These are phyloP conservation scores for Pristionchus exspectatus DNA, from an alignment of 2,888 invertebrate genomes.

Conservation along the genomic window DNA sequence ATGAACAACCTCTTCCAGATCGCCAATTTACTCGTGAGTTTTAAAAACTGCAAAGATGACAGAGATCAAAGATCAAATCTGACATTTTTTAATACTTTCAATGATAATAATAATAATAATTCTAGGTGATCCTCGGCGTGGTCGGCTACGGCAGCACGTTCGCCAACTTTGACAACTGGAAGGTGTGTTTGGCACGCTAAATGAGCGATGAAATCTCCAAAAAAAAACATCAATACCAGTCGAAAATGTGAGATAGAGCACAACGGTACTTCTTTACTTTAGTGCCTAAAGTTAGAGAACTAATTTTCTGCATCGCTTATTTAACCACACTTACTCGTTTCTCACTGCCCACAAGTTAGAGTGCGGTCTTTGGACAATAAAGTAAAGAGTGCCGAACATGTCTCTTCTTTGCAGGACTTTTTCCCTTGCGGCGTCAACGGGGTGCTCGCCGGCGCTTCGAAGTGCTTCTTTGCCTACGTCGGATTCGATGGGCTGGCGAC, in stretches of 20 bases:
- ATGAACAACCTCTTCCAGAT: constrained; percentile 48
- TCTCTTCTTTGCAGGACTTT: constrained; percentile 51
- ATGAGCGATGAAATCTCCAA: neutral
- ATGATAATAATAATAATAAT: neutral
- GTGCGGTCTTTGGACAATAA: no score
- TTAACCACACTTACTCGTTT: no score
- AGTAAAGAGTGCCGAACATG: no score
- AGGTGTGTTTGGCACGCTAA: neutral
- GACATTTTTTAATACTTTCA: neutral
- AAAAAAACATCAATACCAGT: neutral
- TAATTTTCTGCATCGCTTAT: no score
- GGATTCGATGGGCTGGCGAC: constrained; percentile 67
- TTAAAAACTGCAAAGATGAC: neutral
- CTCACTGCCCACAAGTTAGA: no score
- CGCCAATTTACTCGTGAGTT: constrained; percentile 43
- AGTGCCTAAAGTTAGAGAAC: no score
- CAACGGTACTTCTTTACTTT: no score
- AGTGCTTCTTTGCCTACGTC: constrained; percentile 66
- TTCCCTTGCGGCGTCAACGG: constrained; percentile 61
- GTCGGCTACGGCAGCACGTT: constrained; percentile 55
- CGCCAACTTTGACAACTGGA: constrained; percentile 58
- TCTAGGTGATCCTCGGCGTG: constrained; percentile 56
- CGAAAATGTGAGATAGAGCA: no score
- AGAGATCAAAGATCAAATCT: neutral
- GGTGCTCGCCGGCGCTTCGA: constrained; percentile 64